Conservation (phyloP, 1,140 invertebrate species). For the Drosophila pseudoobscura region DNA sequence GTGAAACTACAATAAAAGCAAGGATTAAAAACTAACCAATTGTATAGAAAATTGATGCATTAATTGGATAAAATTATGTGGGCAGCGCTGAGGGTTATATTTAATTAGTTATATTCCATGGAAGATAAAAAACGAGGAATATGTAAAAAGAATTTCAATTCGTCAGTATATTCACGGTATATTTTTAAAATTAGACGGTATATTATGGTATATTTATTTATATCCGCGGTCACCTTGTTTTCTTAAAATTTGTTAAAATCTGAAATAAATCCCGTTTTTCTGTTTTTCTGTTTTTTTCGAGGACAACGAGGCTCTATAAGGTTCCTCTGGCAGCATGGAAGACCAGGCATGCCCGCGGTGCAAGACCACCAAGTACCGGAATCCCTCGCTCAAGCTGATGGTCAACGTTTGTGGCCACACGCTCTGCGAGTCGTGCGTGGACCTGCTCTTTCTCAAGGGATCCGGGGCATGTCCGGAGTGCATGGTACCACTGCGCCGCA, state of each 20-base stretch:
- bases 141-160: too few relatives aligned
- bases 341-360: conserved; percentile 97
- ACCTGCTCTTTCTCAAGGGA: conserved; percentile 86
- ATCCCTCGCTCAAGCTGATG: conserved; percentile 98
- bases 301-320: background rate
- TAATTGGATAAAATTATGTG: too few relatives aligned
- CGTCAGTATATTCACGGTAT: too few relatives aligned
- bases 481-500: conserved; percentile 91
- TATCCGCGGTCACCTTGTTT: too few relatives aligned
- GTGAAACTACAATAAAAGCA: too few relatives aligned
- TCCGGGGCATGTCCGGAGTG: conserved; percentile 97
- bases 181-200: too few relatives aligned
- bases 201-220: too few relatives aligned
- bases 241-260: background rate
- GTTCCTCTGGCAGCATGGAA: conserved; percentile 86
- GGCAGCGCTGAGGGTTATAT: too few relatives aligned
- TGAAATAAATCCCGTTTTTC: background rate
- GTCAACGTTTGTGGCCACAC: conserved; percentile 99
- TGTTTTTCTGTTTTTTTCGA: background rate
- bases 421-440: conserved; percentile 92
- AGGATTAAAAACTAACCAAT: too few relatives aligned
- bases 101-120: too few relatives aligned
- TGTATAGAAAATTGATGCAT: too few relatives aligned
- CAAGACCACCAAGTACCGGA: conserved; percentile 99
- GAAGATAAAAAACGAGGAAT: too few relatives aligned